Base-by-base conservation (phyloP, 2,113 vertebrate species). In the Stomatorhinus ivindoensis region DNA sequence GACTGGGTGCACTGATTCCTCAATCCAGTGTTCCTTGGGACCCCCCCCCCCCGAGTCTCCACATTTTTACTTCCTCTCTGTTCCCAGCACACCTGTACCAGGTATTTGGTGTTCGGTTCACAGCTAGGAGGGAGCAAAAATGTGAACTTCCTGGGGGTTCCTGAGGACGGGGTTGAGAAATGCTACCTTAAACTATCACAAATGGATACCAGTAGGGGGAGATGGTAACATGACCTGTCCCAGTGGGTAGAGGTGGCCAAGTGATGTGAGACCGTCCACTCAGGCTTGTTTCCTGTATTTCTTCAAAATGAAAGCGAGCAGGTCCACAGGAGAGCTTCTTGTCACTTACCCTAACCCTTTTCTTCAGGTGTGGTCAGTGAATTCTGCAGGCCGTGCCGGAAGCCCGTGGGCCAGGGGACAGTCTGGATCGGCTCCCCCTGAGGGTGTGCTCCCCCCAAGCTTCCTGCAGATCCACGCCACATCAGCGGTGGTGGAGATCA, bases 341-440 rank as follows among this genome's bases (percentile, higher is more conserved):
- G 44, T 47, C 6, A 39, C 19, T 44, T 44, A 27, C 21, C 82
- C n/a, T 10, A 15, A 65, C 39, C 44, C 47, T 61, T 53, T 69
- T 21, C 50, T 80, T 58, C 84, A 90, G 90, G 89, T 99, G 90
- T 96, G 96, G 95, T 96, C 97, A 0, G 95, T 97, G 48, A 99
- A 99, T 92, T 97, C 96, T 0, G 97, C 94, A 0, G 98, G 98
- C 17, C 95, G 91, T 88, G 91, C 94, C 0, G 89, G 94, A 0
- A 98, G 98, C 50, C 80, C 89, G 3, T 99, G 98, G 98, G 93
- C 94, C 7, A 87, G 19, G 89, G 97, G 97, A 86, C 95, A 44
- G 91, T 98, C 98, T 0, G 97, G 96, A 1, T 96, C 97, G 0
- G 97, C 97, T 0, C 97, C 98, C 15, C 98, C 98, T 0, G 96